Conservation (phyloP, 2,797 vertebrate species). For the Myripristis jacobus region DNA sequence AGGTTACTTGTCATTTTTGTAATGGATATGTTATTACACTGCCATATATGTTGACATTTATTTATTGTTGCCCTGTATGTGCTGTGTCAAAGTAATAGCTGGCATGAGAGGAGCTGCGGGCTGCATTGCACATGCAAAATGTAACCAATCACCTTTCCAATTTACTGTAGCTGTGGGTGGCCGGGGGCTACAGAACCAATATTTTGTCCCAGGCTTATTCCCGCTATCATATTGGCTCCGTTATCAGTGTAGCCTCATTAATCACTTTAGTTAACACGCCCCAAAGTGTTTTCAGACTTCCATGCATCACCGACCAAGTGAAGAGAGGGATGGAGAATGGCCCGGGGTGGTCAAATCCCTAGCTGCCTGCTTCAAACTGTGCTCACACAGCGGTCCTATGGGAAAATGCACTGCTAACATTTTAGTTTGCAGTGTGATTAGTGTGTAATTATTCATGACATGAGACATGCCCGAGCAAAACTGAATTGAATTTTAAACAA, state of each 20-base stretch:
- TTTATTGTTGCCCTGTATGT: neutral
- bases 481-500: too few species aligned
- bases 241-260: too few species aligned
- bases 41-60: neutral
- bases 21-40: neutral
- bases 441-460: neutral
- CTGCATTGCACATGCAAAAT: too few species aligned
- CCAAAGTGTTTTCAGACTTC: too few species aligned
- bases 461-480: slow-evolving; percentile 16
- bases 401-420: slow-evolving; percentile 3
- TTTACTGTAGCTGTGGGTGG: slow-evolving; percentile 10
- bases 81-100: slow-evolving; percentile 4
- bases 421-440: slow-evolving; percentile 6
- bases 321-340: slow-evolving; percentile 6
- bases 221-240: neutral
- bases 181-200: neutral
- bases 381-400: slow-evolving; percentile 31
- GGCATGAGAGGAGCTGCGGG: neutral
- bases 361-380: slow-evolving; percentile 21
- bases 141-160: neutral
- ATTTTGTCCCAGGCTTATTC: neutral
- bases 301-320: neutral
- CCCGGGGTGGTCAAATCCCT: neutral
- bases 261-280: too few species aligned
- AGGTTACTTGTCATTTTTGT: neutral